These are phyloP conservation scores for Galaxias olidus DNA, from an alignment of 2,797 vertebrate species.

Conservation along the genomic window DNA sequence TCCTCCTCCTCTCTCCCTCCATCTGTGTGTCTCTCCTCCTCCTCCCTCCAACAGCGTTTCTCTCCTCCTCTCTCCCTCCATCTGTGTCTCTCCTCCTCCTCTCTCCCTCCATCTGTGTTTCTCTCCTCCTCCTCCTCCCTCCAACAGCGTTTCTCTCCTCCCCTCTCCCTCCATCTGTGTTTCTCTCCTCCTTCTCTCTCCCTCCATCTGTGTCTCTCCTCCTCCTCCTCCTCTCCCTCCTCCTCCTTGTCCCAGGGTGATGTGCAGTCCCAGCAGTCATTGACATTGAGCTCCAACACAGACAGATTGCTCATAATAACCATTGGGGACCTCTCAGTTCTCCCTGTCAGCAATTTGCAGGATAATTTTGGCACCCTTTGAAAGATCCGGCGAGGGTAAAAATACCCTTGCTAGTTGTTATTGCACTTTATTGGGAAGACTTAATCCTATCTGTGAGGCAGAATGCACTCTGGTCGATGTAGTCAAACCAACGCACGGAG, in stretches of 20 bases:
- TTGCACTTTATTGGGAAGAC: constrained; percentile 79
- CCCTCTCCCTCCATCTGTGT: neutral
- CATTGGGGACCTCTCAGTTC: constrained; percentile 83
- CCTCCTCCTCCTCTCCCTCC: constrained; percentile 47
- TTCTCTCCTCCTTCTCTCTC: constrained; percentile 32
- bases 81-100: no score
- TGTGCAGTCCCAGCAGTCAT: constrained; percentile 81
- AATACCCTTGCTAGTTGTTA: constrained; percentile 81
- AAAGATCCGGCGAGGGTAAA: constrained; percentile 80
- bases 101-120: no score
- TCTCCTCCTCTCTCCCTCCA: neutral
- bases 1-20: neutral
- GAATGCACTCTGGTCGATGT: constrained; percentile 70
- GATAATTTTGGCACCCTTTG: constrained; percentile 84
- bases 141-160: neutral
- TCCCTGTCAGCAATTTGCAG: constrained; percentile 80
- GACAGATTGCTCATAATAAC: constrained; percentile 86
- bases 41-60: neutral
- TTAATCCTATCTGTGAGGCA: constrained; percentile 83
- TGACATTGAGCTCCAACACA: constrained; percentile 76
- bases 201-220: constrained; percentile 68
- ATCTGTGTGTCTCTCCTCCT: constrained; percentile 16
- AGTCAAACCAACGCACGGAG: constrained; percentile 68
- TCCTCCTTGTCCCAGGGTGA: no score
- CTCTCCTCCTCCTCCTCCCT: neutral